Evolutionary conservation across 2,797 vertebrate genomes (phyloP).

Genomic region (Melanotaenia parkinsoni): DNA sequence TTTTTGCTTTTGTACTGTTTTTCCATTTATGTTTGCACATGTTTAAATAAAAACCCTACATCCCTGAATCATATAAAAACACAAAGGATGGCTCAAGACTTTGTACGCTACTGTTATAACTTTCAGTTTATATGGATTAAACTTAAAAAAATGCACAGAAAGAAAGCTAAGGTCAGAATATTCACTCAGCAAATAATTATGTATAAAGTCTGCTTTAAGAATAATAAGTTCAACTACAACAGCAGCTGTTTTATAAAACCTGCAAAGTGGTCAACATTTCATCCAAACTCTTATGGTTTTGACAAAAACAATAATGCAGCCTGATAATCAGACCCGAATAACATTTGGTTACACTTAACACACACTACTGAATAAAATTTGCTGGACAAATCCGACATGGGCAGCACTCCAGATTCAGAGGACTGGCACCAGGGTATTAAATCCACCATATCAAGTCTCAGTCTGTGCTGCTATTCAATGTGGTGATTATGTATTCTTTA

Average conservation of each 20-base stretch:
- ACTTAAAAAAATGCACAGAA: not conserved
- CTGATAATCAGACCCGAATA: slow-evolving; percentile 14
- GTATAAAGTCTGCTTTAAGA: not conserved
- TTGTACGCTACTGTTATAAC: not conserved
- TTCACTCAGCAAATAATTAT: not conserved
- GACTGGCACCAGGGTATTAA: slow-evolving; percentile 20
- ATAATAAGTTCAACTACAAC: slow-evolving; percentile 3
- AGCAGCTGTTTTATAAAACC: not conserved
- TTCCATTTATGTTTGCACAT: not conserved
- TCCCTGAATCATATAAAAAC: not conserved
- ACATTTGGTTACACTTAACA: slow-evolving; percentile 2
- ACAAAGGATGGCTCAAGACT: not conserved
- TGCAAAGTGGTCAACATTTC: not conserved
- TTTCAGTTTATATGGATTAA: not conserved
- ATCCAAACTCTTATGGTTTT: not conserved
- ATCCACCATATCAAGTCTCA: slow-evolving; percentile 22
- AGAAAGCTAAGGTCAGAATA: not conserved
- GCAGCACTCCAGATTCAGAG: slow-evolving; percentile 10
- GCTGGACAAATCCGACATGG: slow-evolving; percentile 12
- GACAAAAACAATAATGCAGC: slow-evolving; percentile 1
- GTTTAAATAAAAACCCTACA: not conserved
- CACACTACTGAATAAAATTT: not conserved
- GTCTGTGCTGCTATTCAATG: slow-evolving; percentile 33
- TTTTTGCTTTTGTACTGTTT: not conserved
- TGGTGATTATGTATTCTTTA: slow-evolving; percentile 27